Base-by-base conservation (phyloP, 2,113 vertebrate genomes). In the Eolophus roseicapilla region DNA sequence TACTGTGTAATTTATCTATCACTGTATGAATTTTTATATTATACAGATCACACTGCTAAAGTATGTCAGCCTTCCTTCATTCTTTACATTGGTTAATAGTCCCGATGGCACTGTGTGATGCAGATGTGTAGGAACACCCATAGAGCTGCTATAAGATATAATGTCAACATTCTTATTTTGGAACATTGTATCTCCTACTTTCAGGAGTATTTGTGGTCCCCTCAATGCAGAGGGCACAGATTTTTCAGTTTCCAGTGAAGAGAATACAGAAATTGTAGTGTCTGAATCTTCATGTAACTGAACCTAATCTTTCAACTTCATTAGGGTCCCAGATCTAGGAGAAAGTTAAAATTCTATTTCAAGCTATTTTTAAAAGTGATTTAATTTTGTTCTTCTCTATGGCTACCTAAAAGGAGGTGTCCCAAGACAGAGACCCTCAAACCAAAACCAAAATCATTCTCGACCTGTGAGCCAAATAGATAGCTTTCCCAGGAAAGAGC, bases 1-100 rank as follows among this genome's bases (percentile, higher is more conserved):
- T 96, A 86, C 57, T 94, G 69, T 90, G 79, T 82, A 95, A 95
- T 95, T 97, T 97, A 68, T 87, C 84, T 49, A 69, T 86, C 88
- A 53, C 35, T 82, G 10, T 95, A 79, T 88, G 96, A 71, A 84
- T 97, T 96, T 97, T 97, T 83, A 16, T 68, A 59, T 91, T 96
- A 59, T 35, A 60, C 39, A 84, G 59, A 91, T 93, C 81, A 55
- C 16, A 59, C 63, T 74, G 64, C 49, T 91, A 52, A 81, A 44
- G n/a, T 86, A 50, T 67, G 75, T 80, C 75, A 88, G 25, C 41
- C 27, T 79, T n/a, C 41, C 39, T 93, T 76, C 31, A 3, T 67
- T 90, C 84, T 82, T 89, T 35, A 17, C 13, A 17, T 85, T 62
- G 46, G 23, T 39, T 47, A 59, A 73, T 41, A 31, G 21, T 41